These are phyloP conservation scores for Sigmodon hispidus DNA, from an alignment of 2,113 vertebrate species.

Conservation along the genomic window DNA sequence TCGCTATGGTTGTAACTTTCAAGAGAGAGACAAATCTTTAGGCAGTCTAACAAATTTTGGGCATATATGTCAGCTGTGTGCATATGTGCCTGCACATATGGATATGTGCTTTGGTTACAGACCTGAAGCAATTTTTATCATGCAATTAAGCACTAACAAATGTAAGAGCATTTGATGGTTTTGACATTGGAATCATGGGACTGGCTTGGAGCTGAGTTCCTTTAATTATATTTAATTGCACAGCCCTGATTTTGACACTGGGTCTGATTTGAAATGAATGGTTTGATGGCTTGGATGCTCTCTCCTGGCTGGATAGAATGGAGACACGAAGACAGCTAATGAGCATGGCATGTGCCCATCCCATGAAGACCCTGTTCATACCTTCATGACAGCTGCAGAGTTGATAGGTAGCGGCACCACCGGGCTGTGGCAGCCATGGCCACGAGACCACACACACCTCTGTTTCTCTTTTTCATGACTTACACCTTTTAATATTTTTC, in stretches of 20 bases:
- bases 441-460: neutral
- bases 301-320: constrained; percentile 54
- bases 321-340: constrained; percentile 51
- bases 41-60: neutral
- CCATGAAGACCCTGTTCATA: constrained; percentile 48
- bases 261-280: constrained; percentile 59
- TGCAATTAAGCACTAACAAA: neutral
- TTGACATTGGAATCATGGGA: neutral
- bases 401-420: neutral
- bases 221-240: constrained; percentile 64
- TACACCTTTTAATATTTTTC: neutral
- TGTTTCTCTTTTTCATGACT: neutral
- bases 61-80: rapidly evolving
- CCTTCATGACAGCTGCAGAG: constrained; percentile 43
- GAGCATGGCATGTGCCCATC: constrained; percentile 20
- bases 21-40: neutral
- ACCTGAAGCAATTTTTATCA: neutral
- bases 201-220: constrained; percentile 19
- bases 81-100: no score
- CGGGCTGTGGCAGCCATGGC: neutral
- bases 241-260: neutral
- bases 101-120: neutral
- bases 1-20: neutral
- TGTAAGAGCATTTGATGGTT: neutral
- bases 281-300: constrained; percentile 56